Percentiles rank a stretch among this genome's conserved stretches.
phyloP scores from a whole-genome alignment of 2,888 invertebrate genomes.

The Dryococelus australis region DNA sequence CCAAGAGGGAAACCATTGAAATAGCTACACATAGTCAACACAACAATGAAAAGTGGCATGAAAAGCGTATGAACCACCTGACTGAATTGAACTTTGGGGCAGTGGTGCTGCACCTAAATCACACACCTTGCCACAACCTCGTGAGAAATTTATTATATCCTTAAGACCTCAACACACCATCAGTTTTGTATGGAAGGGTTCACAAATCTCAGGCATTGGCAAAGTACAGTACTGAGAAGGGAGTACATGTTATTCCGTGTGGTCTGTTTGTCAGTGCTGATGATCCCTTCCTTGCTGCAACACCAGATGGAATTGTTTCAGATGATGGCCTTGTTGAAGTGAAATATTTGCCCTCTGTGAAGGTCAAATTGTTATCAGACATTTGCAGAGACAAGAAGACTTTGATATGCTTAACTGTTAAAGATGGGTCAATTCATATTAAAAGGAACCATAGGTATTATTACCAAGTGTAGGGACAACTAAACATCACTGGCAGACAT shows the following conservation, averaged over 20 bases:
- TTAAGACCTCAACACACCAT: neutral
- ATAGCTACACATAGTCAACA: neutral
- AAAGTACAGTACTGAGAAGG: neutral
- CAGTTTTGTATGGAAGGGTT: neutral
- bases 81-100: neutral
- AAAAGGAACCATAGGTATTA: slow-evolving; percentile 19
- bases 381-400: neutral
- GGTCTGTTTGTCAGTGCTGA: slow-evolving; percentile 19
- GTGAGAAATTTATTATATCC: neutral
- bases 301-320: slow-evolving; percentile 12
- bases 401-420: neutral
- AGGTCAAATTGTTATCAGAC: neutral
- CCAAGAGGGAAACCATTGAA: neutral
- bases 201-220: neutral
- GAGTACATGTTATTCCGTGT: slow-evolving; percentile 1
- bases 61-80: neutral
- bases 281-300: slow-evolving; percentile 12
- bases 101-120: neutral
- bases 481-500: slow-evolving; percentile 18
- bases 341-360: neutral
- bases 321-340: neutral
- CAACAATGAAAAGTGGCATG: neutral
- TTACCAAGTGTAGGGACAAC: slow-evolving; percentile 21
- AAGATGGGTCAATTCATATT: neutral
- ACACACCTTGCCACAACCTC: slow-evolving; percentile 19